Evolutionary conservation across 92 coral and sea anemone species (phyloP).

Genomic region (Galaxea fascicularis): DNA sequence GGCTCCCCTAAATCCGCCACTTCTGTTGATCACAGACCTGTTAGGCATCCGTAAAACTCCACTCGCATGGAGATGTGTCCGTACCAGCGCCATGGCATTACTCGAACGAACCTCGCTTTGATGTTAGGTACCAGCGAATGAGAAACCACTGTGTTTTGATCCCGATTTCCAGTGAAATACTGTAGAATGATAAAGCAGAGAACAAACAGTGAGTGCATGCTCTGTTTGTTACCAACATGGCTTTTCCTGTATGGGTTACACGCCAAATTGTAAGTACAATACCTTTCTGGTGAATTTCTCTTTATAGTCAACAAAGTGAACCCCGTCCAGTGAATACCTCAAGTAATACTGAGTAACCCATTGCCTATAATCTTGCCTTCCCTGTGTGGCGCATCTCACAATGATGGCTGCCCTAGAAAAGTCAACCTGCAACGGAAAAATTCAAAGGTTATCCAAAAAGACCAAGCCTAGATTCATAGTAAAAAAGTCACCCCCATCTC

Average conservation of each 20-base stretch:
- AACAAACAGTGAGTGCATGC: background rate
- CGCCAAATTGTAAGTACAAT: background rate
- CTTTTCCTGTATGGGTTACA: constrained; percentile 3
- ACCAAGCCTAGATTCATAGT: too few relatives aligned
- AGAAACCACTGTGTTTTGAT: constrained; percentile 67
- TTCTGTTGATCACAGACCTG: constrained; percentile 55
- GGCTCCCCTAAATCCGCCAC: too few relatives aligned
- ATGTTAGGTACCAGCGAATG: constrained; percentile 74
- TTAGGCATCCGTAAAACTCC: constrained; percentile 85
- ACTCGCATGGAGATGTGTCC: constrained; percentile 78
- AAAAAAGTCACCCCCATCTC: too few relatives aligned
- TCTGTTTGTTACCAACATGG: background rate
- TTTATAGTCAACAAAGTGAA: constrained; percentile 51
- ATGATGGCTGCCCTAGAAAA: constrained; percentile 10
- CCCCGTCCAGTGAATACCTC: constrained; percentile 23
- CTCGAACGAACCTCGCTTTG: constrained; percentile 71
- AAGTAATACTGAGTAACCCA: constrained; percentile 47
- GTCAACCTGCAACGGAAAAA: constrained; percentile 15
- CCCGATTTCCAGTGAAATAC: constrained; percentile 79
- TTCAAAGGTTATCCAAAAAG: too few relatives aligned
- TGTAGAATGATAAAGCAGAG: background rate
- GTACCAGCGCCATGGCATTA: constrained; percentile 76
- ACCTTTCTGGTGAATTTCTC: constrained; percentile 34
- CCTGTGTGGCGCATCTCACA: constrained; percentile 41
- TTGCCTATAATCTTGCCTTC: constrained; percentile 34